Base-by-base conservation (phyloP, 2,113 vertebrate species). In the Thymallus thymallus region DNA sequence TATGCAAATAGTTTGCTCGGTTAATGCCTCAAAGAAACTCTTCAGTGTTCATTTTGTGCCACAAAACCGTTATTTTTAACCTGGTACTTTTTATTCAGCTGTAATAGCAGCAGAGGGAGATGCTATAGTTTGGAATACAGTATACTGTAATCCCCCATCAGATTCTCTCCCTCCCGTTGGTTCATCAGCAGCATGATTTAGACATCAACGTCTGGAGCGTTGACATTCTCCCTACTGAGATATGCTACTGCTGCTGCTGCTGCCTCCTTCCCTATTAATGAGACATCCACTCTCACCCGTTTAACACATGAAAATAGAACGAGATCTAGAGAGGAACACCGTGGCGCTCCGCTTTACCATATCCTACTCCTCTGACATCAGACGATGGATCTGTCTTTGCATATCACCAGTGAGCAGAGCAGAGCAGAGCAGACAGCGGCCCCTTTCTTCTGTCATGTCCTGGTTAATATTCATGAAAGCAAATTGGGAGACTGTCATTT, bases 401-500 rank as follows among this genome's bases (percentile, higher is more conserved):
- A 82, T 83, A 93, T 92, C 89, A 92, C 86, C 87, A 76, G 58
- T 45, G 66, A 45, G 81, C 16, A 51, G 48, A 51, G 48, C 81
- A 45, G 81, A 51, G 46, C 81, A 45, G 81, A 51, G 84, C 85
- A 74, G 76, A 86, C 83, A 88, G 85, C 84, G 80, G 82, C 72
- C 82, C 74, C 85, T 86, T 86, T 89, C 83, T 85, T 84, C 91
- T 91, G 90, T 92, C 92, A 91, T 89, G 90, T 83, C 78, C 46
- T 81, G 85, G 89, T 93, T 89, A 93, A 94, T 94, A 93, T 94
- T 93, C 91, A 93, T 94, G 92, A 93, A 88, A 93, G 92, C 92
- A 93, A 94, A 93, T 94, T 94, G 93, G 88, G 89, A 93, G 91
- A 92, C 87, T 91, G 89, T 92, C 90, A 91, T 93, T 93, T 93